These are phyloP conservation scores for Periphyllus acericola DNA, from an alignment of 2,888 invertebrate species.

Conservation along the genomic window DNA sequence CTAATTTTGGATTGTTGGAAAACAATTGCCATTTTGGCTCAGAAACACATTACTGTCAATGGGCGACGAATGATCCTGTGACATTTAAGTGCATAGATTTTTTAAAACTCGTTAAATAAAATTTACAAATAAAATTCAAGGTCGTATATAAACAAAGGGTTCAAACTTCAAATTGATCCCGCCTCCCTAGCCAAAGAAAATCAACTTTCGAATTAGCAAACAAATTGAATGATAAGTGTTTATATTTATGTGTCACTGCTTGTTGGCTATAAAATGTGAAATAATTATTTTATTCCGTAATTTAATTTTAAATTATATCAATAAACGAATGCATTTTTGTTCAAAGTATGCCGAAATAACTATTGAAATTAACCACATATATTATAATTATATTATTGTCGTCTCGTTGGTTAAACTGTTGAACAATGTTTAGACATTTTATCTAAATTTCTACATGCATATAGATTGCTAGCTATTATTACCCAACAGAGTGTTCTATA, in stretches of 20 bases:
- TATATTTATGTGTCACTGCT: no score
- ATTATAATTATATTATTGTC: background rate
- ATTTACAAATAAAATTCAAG: background rate
- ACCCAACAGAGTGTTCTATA: background rate
- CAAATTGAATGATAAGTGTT: no score
- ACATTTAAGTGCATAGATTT: conserved; percentile 27
- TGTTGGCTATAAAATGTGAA: no score
- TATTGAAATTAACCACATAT: background rate
- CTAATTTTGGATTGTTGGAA: conserved; percentile 52
- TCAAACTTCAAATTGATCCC: background rate
- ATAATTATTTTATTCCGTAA: background rate
- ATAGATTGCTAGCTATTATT: background rate
- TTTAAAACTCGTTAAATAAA: background rate
- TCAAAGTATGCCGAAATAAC: background rate
- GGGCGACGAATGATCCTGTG: conserved; percentile 32
- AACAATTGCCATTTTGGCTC: conserved; percentile 48
- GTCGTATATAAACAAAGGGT: background rate
- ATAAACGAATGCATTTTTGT: background rate
- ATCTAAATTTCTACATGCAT: background rate
- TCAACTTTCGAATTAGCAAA: no score
- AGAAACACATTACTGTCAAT: conserved; percentile 15
- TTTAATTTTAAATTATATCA: background rate
- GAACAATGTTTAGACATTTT: background rate
- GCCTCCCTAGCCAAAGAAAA: background rate
- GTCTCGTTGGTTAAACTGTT: background rate